Conservation (phyloP, 1,140 invertebrate genomes). For the Drosophila kohkoa region DNA sequence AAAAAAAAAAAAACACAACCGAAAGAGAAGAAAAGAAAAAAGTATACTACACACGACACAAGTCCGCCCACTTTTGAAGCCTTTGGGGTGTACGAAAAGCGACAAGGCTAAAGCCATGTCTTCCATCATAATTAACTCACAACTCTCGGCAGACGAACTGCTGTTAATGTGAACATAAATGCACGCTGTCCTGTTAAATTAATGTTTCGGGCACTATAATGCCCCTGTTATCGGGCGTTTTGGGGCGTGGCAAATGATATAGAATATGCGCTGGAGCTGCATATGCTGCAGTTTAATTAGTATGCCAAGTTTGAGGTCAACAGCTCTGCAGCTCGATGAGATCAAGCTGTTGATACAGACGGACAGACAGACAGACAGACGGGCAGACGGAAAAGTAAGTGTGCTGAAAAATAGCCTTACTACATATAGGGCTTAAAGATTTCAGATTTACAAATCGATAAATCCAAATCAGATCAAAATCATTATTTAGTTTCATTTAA, state of each 20-base stretch:
- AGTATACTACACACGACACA: neutral
- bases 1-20: too few species aligned
- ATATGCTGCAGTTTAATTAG: neutral
- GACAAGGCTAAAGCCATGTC: neutral
- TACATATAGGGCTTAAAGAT: too few species aligned
- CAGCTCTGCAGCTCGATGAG: neutral
- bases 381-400: too few species aligned
- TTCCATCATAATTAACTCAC: neutral
- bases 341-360: neutral
- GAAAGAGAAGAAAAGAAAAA: neutral
- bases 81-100: constrained; percentile 1
- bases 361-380: neutral
- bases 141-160: neutral
- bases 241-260: neutral
- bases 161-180: neutral
- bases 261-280: neutral
- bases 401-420: too few species aligned
- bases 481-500: too few species aligned
- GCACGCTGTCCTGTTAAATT: neutral
- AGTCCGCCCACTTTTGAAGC: constrained; percentile 16
- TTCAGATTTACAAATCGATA: too few species aligned
- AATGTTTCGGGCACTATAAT: neutral
- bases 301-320: neutral
- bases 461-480: too few species aligned
- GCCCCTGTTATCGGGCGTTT: neutral